phyloP scores from a whole-genome alignment of 2,888 invertebrate species.

The Trachelus iudaicus region DNA sequence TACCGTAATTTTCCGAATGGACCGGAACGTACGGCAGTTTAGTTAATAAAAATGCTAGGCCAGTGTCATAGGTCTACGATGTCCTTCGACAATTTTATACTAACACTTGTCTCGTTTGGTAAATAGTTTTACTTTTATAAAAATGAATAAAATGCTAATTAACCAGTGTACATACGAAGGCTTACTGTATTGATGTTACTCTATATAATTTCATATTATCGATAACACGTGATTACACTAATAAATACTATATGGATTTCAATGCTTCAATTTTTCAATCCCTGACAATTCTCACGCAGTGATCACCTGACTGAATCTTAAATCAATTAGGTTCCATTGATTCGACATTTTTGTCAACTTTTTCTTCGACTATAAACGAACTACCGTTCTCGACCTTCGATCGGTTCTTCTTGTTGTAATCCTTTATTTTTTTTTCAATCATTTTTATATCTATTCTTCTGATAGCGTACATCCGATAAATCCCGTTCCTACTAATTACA shows the following conservation, averaged over 20 bases:
- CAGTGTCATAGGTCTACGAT: slow-evolving; percentile 39
- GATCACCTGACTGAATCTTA: background rate
- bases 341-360: background rate
- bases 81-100: slow-evolving; percentile 52
- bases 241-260: background rate
- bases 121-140: slow-evolving; percentile 57
- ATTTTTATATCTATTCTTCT: background rate
- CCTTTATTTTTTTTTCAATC: background rate
- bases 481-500: background rate
- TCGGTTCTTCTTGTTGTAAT: background rate
- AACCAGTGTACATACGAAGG: slow-evolving; percentile 53
- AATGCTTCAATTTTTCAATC: background rate
- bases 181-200: slow-evolving; percentile 49
- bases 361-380: background rate
- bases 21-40: background rate
- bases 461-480: background rate
- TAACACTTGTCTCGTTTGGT: slow-evolving; percentile 50
- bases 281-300: background rate
- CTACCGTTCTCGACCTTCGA: too few species aligned
- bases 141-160: slow-evolving; percentile 35
- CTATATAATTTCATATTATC: slow-evolving; percentile 47
- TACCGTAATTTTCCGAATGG: slow-evolving; percentile 1
- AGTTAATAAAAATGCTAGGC: slow-evolving; percentile 11
- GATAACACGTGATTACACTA: slow-evolving; percentile 43
- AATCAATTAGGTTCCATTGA: background rate